Percentiles rank a stretch among this genome's conserved stretches.
These are phyloP conservation scores for Riptortus pedestris DNA, from an alignment of 1,140 invertebrate genomes.

Conservation along the genomic window DNA sequence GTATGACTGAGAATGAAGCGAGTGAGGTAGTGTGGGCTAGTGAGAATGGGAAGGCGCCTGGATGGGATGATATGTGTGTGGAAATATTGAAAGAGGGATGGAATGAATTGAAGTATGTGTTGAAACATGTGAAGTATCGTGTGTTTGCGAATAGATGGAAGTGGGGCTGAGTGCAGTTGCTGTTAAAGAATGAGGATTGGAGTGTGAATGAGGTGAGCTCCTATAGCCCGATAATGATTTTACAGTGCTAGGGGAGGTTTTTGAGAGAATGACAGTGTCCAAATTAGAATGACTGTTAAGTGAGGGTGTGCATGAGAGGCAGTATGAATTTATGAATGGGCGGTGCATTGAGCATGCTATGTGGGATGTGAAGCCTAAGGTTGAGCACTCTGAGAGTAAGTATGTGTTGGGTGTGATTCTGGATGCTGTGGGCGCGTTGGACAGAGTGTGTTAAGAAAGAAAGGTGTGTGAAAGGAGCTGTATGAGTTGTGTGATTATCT, in stretches of 20 bases:
- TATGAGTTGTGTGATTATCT: too few relatives aligned
- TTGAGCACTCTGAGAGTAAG: too few relatives aligned
- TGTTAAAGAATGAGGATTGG: not conserved
- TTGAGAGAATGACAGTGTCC: not conserved
- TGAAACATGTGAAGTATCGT: not conserved
- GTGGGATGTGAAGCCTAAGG: not conserved
- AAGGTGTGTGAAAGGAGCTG: too few relatives aligned
- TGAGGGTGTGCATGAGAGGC: too few relatives aligned
- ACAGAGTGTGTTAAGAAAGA: too few relatives aligned
- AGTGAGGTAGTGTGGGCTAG: not conserved
- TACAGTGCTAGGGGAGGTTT: not conserved
- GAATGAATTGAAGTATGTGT: not conserved
- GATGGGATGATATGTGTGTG: too few relatives aligned
- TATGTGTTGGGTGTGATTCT: too few relatives aligned
- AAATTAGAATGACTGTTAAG: not conserved
- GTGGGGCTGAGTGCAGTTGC: not conserved
- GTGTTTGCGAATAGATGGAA: not conserved
- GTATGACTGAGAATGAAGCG: not conserved
- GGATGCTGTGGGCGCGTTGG: too few relatives aligned
- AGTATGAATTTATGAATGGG: not conserved
- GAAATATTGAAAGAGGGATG: not conserved
- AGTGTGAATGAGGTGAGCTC: too few relatives aligned
- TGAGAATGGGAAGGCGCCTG: not conserved
- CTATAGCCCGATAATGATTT: not conserved
- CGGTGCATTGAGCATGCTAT: not conserved